Evolutionary conservation across 2,888 invertebrate genomes (phyloP).

Genomic region (Trissolcus japonicus): DNA sequence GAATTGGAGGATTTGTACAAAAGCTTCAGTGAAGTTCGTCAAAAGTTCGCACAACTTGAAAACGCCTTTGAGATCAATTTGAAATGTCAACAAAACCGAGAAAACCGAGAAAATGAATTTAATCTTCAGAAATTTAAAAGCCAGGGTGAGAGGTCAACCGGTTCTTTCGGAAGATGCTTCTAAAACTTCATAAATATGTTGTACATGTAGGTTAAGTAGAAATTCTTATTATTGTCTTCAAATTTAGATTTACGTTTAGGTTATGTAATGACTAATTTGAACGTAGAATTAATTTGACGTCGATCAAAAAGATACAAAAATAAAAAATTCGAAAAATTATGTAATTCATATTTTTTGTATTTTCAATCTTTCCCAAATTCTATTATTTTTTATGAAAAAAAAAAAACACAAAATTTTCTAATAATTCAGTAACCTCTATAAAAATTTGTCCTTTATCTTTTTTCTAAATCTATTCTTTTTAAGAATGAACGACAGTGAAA

Average conservation of each 20-base stretch:
- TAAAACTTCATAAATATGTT: slow-evolving; percentile 37
- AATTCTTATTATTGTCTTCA: slow-evolving; percentile 12
- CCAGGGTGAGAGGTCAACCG: slow-evolving; percentile 59
- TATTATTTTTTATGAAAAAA: too few species aligned
- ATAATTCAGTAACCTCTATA: too few species aligned
- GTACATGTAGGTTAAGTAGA: slow-evolving; percentile 44
- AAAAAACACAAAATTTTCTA: too few species aligned
- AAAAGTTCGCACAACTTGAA: slow-evolving; percentile 65
- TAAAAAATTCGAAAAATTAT: too few species aligned
- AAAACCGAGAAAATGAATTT: slow-evolving; percentile 60
- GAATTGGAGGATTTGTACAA: slow-evolving; percentile 61
- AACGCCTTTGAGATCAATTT: slow-evolving; percentile 66
- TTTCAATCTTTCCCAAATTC: too few species aligned
- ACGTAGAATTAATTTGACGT: too few species aligned
- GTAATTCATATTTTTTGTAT: too few species aligned
- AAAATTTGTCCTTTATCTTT: too few species aligned
- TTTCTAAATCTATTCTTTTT: too few species aligned
- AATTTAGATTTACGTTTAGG: not conserved
- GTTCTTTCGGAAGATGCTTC: slow-evolving; percentile 46
- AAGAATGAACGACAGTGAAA: too few species aligned
- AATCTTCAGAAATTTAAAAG: slow-evolving; percentile 59
- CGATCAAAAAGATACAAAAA: too few species aligned
- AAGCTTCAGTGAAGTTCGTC: slow-evolving; percentile 61
- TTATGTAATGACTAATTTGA: too few species aligned
- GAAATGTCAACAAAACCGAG: slow-evolving; percentile 59